Conservation (phyloP, 2,113 vertebrate species). For the Ictalurus punctatus region DNA sequence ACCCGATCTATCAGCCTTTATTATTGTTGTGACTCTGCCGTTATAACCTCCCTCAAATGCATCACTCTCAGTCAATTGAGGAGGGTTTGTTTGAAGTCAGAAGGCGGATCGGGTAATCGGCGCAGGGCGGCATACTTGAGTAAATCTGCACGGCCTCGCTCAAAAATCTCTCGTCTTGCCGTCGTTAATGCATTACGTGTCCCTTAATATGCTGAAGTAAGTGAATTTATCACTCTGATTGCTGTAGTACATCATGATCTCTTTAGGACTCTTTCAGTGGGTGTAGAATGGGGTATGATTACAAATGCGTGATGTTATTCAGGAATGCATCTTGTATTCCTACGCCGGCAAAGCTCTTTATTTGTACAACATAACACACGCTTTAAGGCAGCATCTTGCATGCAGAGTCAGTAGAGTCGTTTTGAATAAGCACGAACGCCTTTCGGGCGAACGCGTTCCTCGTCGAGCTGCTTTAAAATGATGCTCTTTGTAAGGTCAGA, state of each 20-base stretch:
- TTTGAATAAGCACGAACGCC: background rate
- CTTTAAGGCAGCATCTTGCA: background rate
- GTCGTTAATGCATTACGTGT: slow-evolving; percentile 15
- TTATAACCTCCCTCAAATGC: slow-evolving; percentile 63
- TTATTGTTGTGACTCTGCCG: slow-evolving; percentile 57
- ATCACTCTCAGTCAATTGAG: slow-evolving; percentile 49
- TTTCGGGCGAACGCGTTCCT: background rate
- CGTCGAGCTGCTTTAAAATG: background rate
- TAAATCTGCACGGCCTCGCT: slow-evolving; percentile 12
- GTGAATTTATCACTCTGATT: slow-evolving; percentile 38
- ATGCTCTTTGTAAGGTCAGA: background rate
- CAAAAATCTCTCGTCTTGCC: background rate
- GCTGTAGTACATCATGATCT: slow-evolving; percentile 36
- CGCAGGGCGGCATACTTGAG: slow-evolving; percentile 18
- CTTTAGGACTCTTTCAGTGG: slow-evolving; percentile 29
- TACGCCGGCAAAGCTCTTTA: background rate
- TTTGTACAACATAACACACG: background rate
- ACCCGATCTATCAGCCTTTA: slow-evolving; percentile 70
- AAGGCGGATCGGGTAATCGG: slow-evolving; percentile 26
- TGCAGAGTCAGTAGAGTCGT: no score
- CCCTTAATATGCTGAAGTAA: slow-evolving; percentile 25
- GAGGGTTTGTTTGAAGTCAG: slow-evolving; percentile 44
- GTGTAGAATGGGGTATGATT: slow-evolving; percentile 3
- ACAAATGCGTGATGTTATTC: background rate
- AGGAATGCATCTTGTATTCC: background rate